phyloP scores from a whole-genome alignment of 2,888 invertebrate species.

The Lasiommata megera region DNA sequence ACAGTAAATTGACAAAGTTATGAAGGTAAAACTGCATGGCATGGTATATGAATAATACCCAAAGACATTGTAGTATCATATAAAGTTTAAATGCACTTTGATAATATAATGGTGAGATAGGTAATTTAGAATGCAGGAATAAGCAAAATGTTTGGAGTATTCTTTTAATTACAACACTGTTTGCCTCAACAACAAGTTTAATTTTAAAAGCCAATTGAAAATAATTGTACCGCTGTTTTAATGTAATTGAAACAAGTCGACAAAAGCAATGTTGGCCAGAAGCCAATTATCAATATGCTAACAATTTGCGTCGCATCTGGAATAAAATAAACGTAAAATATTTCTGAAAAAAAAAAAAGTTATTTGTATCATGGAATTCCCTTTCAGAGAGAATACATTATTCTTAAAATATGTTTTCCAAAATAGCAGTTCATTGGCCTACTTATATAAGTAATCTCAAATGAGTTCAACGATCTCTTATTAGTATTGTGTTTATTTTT shows the following conservation, averaged over 20 bases:
- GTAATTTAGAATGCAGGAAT: not conserved
- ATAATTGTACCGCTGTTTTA: slow-evolving; percentile 41
- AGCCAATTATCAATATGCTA: slow-evolving; percentile 55
- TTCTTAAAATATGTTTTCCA: not conserved
- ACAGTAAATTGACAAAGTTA: too few relatives aligned
- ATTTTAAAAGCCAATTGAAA: slow-evolving; percentile 33
- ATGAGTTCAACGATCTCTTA: not conserved
- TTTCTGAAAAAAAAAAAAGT: not conserved
- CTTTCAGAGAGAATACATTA: not conserved
- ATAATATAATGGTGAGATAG: too few relatives aligned
- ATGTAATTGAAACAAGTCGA: slow-evolving; percentile 56
- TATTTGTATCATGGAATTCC: not conserved
- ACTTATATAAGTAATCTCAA: not conserved
- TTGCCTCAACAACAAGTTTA: not conserved
- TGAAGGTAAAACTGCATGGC: too few relatives aligned
- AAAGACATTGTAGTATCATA: too few relatives aligned
- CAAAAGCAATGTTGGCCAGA: slow-evolving; percentile 49
- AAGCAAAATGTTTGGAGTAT: not conserved
- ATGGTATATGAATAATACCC: too few relatives aligned
- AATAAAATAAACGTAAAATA: slow-evolving; percentile 25
- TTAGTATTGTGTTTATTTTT: not conserved
- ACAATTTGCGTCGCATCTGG: slow-evolving; percentile 41
- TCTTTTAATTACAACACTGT: slow-evolving; percentile 24
- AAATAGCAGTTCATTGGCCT: not conserved
- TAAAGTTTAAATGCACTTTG: too few relatives aligned